A percentile compares a stretch with the other conserved stretches of the same genome.
phyloP scores from a whole-genome alignment of 2,113 vertebrate genomes.

The Glareola pratincola region DNA sequence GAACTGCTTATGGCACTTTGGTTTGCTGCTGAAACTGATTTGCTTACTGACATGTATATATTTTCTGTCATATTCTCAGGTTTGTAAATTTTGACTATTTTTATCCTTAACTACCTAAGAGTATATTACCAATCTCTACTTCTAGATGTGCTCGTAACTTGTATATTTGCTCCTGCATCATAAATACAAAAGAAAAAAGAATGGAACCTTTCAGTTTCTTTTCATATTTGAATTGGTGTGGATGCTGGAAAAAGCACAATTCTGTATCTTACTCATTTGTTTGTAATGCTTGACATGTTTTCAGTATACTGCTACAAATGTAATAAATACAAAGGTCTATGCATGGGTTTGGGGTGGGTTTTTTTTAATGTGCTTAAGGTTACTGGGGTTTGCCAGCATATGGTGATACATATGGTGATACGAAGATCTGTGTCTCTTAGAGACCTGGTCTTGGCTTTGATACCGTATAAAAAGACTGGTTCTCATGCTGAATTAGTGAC shows the following conservation, averaged over 20 bases:
- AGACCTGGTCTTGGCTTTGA: background rate
- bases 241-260: background rate
- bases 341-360: background rate
- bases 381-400: background rate
- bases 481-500: background rate
- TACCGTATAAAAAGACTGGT: background rate
- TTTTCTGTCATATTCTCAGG: constrained; percentile 91
- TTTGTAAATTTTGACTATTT: constrained; percentile 58
- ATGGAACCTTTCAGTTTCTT: background rate
- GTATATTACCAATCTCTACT: background rate
- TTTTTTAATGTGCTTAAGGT: background rate
- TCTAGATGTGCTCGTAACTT: background rate
- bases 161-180: background rate
- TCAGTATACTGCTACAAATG: background rate
- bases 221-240: background rate
- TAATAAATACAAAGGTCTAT: background rate
- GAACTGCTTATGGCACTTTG: constrained; percentile 88
- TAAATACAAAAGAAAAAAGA: background rate
- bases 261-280: background rate
- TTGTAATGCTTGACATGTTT: background rate
- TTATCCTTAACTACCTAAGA: background rate
- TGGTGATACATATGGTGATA: background rate
- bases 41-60: constrained; percentile 88
- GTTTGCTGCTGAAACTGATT: constrained; percentile 84
- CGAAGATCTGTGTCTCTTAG: background rate